Percentiles rank a stretch among this genome's conserved stretches.
These are phyloP conservation scores for Scaptomyza polygonia DNA, from an alignment of 2,888 invertebrate genomes.

Conservation along the genomic window DNA sequence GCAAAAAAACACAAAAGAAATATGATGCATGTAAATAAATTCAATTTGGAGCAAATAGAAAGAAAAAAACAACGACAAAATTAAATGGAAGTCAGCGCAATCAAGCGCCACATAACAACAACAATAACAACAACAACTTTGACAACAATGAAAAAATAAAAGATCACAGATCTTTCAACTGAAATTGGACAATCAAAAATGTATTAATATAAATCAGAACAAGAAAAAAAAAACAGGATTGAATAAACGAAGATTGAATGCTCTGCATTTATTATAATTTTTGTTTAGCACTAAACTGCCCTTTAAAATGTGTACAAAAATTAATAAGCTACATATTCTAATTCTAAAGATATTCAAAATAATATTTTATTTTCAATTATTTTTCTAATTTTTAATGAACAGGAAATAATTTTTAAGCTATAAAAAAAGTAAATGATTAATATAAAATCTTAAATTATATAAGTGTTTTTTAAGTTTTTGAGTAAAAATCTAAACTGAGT, in stretches of 20 bases:
- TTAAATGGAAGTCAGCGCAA: conserved; percentile 39
- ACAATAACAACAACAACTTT: conserved; percentile 6
- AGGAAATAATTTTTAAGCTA: too few species aligned
- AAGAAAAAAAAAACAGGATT: background rate
- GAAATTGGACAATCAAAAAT: conserved; percentile 56
- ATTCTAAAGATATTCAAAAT: too few species aligned
- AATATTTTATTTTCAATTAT: too few species aligned
- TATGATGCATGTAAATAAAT: conserved; percentile 79
- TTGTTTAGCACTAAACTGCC: background rate
- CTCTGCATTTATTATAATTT: conserved; percentile 12
- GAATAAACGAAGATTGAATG: conserved; percentile 17
- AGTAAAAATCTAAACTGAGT: too few species aligned
- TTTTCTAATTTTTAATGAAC: too few species aligned
- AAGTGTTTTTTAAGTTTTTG: too few species aligned
- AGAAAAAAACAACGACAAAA: conserved; percentile 26
- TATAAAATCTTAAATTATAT: too few species aligned
- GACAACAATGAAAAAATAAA: conserved; percentile 31
- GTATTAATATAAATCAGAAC: conserved; percentile 56
- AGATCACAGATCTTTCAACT: conserved; percentile 51
- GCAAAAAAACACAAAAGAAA: conserved; percentile 60
- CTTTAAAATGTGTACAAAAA: too few species aligned
- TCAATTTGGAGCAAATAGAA: conserved; percentile 62
- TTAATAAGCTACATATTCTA: too few species aligned
- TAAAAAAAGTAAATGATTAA: too few species aligned
- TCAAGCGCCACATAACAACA: conserved; percentile 44